Base-by-base conservation (phyloP, 2,797 vertebrate genomes). In the Chelon auratus region DNA sequence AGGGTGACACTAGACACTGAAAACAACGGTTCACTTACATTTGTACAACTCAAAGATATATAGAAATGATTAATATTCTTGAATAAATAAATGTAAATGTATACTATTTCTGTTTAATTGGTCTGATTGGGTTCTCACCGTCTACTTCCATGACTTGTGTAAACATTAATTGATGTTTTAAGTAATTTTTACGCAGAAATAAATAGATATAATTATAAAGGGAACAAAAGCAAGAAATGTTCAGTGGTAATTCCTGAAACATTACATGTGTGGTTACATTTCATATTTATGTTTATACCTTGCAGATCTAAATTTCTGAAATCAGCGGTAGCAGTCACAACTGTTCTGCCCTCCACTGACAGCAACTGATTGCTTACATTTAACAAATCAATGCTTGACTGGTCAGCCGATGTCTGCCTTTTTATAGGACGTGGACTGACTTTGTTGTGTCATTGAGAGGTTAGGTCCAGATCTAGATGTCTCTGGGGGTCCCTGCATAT, bases 401-500 rank as follows among this genome's bases (percentile, higher is more conserved):
- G 86, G 89, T 91, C 86, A 91, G 81, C 88, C 52, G 40, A 69
- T 75, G 63, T 62, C 65, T 87, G 82, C 58, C 80, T 80, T 88
- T 90, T 84, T 76, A 80, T 39, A 69, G 78, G 89, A 78, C 62
- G 45, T 54, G 79, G 45, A 68, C 67, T 87, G 72, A 86, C 89
- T 85, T 85, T 90, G 83, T 82, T 65, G 83, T 87, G 88, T 89
- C 90, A 90, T 87, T 86, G 78, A 90, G 88, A 89, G 91, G 89
- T 88, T 76, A 87, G 83, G 82, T 86, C 75, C 82, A 78, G 80
- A 84, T 87, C 77, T 79, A 71, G 42, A 70, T 59, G 80, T 89
- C 91, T 90, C 84, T 57, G 36, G 87, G 86, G 90, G 83, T 82
- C 78, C 77, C 87, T 75, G 79, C 85, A 78, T 82, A 86, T 90